Base-by-base conservation (phyloP, 2,888 invertebrate genomes). In the Hirudinaria manillensis region DNA sequence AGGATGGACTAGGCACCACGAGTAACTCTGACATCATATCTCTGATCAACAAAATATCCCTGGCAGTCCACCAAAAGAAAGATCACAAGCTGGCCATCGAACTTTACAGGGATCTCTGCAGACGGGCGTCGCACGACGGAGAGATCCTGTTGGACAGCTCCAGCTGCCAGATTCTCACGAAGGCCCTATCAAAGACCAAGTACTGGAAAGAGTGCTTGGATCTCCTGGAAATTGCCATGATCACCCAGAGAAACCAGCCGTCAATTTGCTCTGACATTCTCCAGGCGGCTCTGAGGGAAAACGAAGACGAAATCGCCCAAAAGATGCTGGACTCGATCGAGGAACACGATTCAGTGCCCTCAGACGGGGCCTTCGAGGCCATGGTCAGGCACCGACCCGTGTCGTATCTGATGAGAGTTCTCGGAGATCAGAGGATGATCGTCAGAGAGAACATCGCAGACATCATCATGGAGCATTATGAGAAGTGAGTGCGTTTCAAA, bases 141-240 rank as follows among this genome's bases (percentile, higher is more conserved):
- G 68, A 36, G 13, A 2, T 34, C 10, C 10, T 34, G n/a, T 10
- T 68, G 2, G 68, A 68, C 19, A 1, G 1, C 3, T 2, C 1
- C 36, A 68, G 29, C 36, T 68, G 68, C 36, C 1, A 3, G 1
- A 19, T 7, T 10, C 68, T 68, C 32, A 68, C 34, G 19, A 32
- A n/a, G 7, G 68, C 68, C 21, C n/a, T 68, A 1, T 68, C 68
- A 2, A 68, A 68, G 36, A 68, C 68, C 2, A n/a, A 32, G 34
- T 1, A 36, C n/a, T 68, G 68, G 68, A 68, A n/a, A 13, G 68
- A 68, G 7, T 68, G 68, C 36, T n/a, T 68, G 13, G 21, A 34
- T 34, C 36, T 68, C 13, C 4, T 68, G 32, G 36, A 68, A 34
- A n/a, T 13, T 6, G 3, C 36, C 1, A 24, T 1, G 1, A 24